Conservation (phyloP, 2,888 invertebrate genomes). For the Catocala sponsa region DNA sequence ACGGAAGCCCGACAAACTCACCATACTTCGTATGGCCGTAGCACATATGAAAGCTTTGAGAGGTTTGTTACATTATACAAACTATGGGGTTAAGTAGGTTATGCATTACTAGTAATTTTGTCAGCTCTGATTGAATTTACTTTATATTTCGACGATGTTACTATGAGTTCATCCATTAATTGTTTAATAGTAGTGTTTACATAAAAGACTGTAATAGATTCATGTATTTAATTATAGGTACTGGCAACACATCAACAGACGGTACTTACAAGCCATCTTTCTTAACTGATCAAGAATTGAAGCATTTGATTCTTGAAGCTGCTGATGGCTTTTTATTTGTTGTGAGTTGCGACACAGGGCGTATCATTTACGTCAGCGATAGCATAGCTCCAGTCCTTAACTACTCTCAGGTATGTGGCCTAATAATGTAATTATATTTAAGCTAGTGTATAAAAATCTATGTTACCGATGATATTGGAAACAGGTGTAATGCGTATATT, state of each 20-base stretch:
- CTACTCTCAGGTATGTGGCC: constrained; percentile 92
- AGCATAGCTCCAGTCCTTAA: constrained; percentile 99
- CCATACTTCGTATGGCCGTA: constrained; percentile 99
- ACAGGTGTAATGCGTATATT: no score
- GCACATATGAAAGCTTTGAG: constrained; percentile 99
- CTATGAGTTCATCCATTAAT: no score
- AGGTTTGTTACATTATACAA: constrained; percentile 79
- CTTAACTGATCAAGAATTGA: constrained; percentile 99
- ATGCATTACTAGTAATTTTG: no score
- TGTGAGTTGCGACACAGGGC: constrained; percentile 98
- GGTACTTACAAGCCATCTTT: constrained; percentile 99
- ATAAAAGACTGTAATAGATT: no score
- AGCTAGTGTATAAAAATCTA: not conserved
- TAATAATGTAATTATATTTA: constrained; percentile 2
- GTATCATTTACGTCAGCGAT: constrained; percentile 99
- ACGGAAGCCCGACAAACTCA: constrained; percentile 99
- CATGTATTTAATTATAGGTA: constrained; percentile 88
- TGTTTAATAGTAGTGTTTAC: no score
- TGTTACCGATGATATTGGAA: no score
- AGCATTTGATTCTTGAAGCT: constrained; percentile 99
- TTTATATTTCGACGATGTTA: no score
- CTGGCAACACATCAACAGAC: constrained; percentile 98
- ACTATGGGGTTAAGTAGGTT: no score
- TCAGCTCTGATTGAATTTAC: no score
- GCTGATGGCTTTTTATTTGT: constrained; percentile 99